Conservation (phyloP, 2,888 invertebrate species). For the Epicampocera succincta region DNA sequence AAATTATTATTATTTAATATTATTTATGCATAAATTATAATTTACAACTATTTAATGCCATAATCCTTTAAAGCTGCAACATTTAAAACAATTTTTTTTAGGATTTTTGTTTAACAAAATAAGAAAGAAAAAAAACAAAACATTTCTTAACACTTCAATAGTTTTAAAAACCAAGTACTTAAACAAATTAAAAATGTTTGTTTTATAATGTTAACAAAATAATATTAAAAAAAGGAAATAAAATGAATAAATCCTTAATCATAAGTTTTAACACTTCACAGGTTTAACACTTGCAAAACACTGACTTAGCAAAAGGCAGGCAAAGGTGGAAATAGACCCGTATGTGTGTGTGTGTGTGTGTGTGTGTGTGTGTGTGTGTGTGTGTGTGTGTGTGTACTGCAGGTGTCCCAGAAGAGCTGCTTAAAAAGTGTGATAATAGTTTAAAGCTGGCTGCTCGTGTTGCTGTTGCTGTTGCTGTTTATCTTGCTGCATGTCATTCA, state of each 20-base stretch:
- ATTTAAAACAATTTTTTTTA: background rate
- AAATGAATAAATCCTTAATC: slow-evolving; percentile 42
- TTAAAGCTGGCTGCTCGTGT: background rate
- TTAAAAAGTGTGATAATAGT: slow-evolving; percentile 19
- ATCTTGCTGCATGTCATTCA: slow-evolving; percentile 45
- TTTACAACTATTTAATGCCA: slow-evolving; percentile 15
- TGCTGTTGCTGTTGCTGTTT: slow-evolving; percentile 18
- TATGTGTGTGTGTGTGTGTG: background rate
- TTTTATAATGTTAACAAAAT: slow-evolving; percentile 28
- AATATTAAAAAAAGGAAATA: slow-evolving; percentile 1
- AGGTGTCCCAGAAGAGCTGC: slow-evolving; percentile 12
- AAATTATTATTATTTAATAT: background rate
- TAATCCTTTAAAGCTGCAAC: background rate
- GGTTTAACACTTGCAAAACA: slow-evolving; percentile 12
- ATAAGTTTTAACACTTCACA: slow-evolving; percentile 57
- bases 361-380: background rate
- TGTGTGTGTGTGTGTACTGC: background rate
- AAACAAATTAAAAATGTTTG: slow-evolving; percentile 25
- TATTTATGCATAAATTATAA: background rate
- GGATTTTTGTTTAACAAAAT: too few relatives aligned
- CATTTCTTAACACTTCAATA: slow-evolving; percentile 10
- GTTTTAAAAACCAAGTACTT: slow-evolving; percentile 31
- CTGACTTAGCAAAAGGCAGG: background rate
- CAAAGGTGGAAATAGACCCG: background rate
- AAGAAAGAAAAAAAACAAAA: slow-evolving; percentile 5